Evolutionary conservation across 2,888 invertebrate genomes (phyloP).

Genomic region (Rhopalosiphum nymphaeae): DNA sequence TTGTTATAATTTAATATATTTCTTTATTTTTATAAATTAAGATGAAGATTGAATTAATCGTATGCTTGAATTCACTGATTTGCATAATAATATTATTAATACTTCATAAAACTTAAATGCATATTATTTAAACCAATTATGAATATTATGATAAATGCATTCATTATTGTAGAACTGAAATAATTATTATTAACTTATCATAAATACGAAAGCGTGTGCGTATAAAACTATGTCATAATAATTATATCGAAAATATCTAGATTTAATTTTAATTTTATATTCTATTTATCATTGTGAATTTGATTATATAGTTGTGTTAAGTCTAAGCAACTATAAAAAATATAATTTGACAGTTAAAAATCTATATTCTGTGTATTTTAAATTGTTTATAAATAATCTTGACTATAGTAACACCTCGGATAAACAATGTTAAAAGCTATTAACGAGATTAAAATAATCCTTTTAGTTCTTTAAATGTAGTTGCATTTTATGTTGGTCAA

Average conservation of each 20-base stretch:
- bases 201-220: background rate
- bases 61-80: background rate
- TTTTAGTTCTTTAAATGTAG: conserved; percentile 38
- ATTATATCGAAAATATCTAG: background rate
- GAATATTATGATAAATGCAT: background rate
- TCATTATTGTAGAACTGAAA: background rate
- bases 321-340: background rate
- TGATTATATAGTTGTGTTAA: background rate
- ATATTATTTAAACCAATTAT: background rate
- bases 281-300: background rate
- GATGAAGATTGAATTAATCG: background rate
- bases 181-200: background rate
- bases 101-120: background rate
- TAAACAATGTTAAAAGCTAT: conserved; percentile 39
- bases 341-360: conserved; percentile 7
- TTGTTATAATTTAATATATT: background rate
- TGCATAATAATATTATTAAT: background rate
- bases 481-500: conserved; percentile 23
- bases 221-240: background rate
- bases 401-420: background rate
- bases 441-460: conserved; percentile 59
- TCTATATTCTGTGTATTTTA: background rate
- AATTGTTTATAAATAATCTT: conserved; percentile 3
- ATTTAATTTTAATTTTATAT: background rate
- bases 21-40: background rate